Evolutionary conservation across 2,113 vertebrate species (phyloP), one percentile per base, ranked within the genome.

Genomic region (Emberiza fucata): DNA sequence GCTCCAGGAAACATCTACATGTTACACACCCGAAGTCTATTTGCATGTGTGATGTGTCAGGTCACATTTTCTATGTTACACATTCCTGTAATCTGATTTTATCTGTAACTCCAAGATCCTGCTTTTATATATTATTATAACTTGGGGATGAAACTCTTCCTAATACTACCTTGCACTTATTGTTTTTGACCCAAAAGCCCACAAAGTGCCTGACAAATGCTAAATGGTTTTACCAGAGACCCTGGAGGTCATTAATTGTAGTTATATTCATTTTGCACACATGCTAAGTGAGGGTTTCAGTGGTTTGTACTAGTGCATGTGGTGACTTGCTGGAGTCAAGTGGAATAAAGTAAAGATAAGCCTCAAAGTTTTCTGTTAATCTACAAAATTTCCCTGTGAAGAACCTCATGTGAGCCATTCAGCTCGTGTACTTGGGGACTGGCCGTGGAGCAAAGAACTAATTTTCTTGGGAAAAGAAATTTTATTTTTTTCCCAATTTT

Each of bases 201-300:
- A 89, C 90, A 80, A 63, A 95, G 90, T 90, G 90, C 64, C 72
- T 93, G 93, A 54, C 37, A 92, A 95, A 90, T 71, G 80, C 44
- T 90, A 94, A 94, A 88, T 88, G 71, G 64, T 33, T 94, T 95
- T 93, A 78, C 60, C 80, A 90, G 79, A 92, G 93, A 88, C 93
- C 71, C 27, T 56, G 54, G n/a, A 93, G 90, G 88, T 94, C 92
- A 81, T 91, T 88, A 77, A 90, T 94, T 95, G 88, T 27, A 90
- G 81, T 86, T 92, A 71, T 81, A 94, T 51, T 48, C 44, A 35
- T 88, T 96, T 94, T 95, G 79, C 51, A 83, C 59, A 78, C 68
- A 88, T 51, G 48, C 57, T 95, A 96, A 96, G 40, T 94, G 79
- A 83, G 64, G 86, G 88, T 96, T 94, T 97, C 90, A 90, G 44